phyloP scores from a whole-genome alignment of 2,797 vertebrate species.

The Microhierax caerulescens region DNA sequence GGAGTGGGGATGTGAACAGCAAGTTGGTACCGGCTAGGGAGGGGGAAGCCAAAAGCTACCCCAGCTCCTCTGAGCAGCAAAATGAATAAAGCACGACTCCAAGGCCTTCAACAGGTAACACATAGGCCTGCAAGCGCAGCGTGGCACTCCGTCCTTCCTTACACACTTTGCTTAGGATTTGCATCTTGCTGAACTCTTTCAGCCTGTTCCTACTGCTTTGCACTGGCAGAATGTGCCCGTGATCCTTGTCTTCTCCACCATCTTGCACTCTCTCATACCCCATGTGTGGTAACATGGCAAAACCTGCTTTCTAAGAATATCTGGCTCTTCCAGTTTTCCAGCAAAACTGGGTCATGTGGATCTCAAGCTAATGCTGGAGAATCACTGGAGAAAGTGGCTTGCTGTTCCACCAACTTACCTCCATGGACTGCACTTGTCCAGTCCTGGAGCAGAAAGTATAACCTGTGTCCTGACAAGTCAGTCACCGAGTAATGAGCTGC shows the following conservation, averaged over 20 bases:
- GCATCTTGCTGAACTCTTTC: neutral
- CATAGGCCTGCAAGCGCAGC: neutral
- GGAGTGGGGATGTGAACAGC: constrained; percentile 40
- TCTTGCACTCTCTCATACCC: neutral
- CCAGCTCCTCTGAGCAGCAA: neutral
- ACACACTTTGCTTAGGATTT: neutral
- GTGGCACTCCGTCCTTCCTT: neutral
- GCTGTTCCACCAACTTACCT: neutral
- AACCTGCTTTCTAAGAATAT: neutral
- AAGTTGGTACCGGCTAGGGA: constrained; percentile 26
- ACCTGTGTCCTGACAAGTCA: neutral
- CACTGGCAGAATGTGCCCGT: fast-evolving
- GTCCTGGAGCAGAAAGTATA: neutral
- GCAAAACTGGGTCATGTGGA: neutral
- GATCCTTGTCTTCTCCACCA: neutral
- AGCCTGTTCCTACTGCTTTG: neutral
- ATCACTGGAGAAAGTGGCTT: neutral
- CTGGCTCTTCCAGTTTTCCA: neutral
- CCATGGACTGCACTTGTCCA: neutral
- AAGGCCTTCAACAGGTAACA: neutral
- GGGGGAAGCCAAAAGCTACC: constrained; percentile 1
- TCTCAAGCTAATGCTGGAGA: neutral
- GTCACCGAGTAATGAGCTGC: neutral
- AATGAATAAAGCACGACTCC: neutral
- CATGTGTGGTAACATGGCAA: neutral